phyloP scores from a whole-genome alignment of 2,113 vertebrate genomes.

The Microcebus tavaratra region DNA sequence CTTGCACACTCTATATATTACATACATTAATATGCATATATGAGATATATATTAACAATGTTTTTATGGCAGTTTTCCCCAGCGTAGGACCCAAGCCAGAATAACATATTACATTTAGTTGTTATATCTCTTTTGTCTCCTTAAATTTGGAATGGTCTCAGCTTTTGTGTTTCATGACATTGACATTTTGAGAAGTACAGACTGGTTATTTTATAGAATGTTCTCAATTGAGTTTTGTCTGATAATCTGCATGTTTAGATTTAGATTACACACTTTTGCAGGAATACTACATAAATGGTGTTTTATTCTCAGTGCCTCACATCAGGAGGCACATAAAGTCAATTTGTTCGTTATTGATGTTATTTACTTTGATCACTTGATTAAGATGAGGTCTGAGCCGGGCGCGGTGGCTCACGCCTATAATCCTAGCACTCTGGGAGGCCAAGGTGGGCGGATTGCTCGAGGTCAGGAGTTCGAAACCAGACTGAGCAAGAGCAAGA shows the following conservation, averaged over 20 bases:
- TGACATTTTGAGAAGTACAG: neutral
- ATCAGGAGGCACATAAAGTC: neutral
- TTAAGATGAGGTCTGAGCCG: neutral
- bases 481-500: too few relatives aligned
- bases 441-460: too few relatives aligned
- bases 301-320: neutral
- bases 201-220: neutral
- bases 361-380: conserved; percentile 14
- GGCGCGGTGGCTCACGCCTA: too few relatives aligned
- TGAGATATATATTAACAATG: neutral
- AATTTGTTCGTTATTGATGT: neutral
- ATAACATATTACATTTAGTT: neutral
- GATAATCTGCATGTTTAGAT: neutral
- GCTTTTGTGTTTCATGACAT: neutral
- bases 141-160: neutral
- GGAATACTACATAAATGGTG: neutral
- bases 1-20: neutral
- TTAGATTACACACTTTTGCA: neutral
- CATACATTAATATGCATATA: neutral
- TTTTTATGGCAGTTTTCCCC: neutral
- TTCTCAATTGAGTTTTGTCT: neutral
- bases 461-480: too few relatives aligned
- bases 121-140: neutral
- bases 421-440: too few relatives aligned
- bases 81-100: neutral